phyloP scores from a whole-genome alignment of 2,888 invertebrate genomes.

The Aspidiotus rigidus region DNA sequence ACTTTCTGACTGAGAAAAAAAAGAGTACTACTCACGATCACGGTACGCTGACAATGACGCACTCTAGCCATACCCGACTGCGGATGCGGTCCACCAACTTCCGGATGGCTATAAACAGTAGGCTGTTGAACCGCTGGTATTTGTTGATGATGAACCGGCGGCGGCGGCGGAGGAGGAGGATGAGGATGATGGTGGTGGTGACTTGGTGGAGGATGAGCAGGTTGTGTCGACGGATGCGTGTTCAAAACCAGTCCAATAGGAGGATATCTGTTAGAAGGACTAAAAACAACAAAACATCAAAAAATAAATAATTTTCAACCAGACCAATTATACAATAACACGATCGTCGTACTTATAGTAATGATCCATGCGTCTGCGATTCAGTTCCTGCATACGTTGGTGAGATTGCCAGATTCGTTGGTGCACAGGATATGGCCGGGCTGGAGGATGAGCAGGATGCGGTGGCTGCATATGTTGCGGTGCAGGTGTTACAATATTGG shows the following conservation, averaged over 20 bases:
- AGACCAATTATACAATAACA: background rate
- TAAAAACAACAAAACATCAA: background rate
- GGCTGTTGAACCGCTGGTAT: constrained; percentile 44
- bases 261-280: constrained; percentile 22
- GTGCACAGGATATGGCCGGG: constrained; percentile 61
- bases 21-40: constrained; percentile 8
- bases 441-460: constrained; percentile 25
- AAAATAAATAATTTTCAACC: background rate
- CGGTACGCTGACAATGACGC: constrained; percentile 30
- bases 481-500: constrained; percentile 8
- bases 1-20: background rate
- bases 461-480: constrained; percentile 14
- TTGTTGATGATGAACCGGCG: constrained; percentile 37
- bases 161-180: constrained; percentile 40
- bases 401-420: constrained; percentile 66
- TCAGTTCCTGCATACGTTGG: constrained; percentile 56
- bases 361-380: constrained; percentile 44
- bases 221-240: constrained; percentile 12
- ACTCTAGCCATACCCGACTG: constrained; percentile 32
- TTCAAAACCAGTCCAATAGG: constrained; percentile 13
- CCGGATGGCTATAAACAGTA: constrained; percentile 46
- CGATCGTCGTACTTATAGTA: constrained; percentile 36
- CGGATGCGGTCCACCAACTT: constrained; percentile 39
- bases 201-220: constrained; percentile 33
- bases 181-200: constrained; percentile 34